Evolutionary conservation across 2,797 vertebrate genomes (phyloP).

Genomic region (Eremophila alpestris): DNA sequence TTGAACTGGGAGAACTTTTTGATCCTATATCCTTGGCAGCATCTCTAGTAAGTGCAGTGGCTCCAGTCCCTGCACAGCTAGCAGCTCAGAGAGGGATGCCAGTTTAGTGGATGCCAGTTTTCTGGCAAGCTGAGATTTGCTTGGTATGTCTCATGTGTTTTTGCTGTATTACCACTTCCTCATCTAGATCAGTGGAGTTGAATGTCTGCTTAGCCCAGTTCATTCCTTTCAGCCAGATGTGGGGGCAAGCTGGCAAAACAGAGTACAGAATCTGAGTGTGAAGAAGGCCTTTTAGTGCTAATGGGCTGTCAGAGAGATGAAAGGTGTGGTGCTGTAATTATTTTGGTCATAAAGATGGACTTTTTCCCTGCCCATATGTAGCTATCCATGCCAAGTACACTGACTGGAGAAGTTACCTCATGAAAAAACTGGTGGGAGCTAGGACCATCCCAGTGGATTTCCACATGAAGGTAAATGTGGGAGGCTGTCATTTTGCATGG

Average conservation of each 20-base stretch:
- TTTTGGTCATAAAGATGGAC: not conserved
- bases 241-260: not conserved
- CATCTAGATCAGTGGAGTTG: not conserved
- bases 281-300: not conserved
- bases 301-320: not conserved
- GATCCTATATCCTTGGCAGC: not conserved
- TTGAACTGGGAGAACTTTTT: not conserved
- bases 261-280: not conserved
- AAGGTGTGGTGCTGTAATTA: not conserved
- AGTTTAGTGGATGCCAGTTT: not conserved
- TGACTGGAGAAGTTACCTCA: constrained; percentile 93
- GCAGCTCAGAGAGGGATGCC: not conserved
- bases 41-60: not conserved
- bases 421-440: constrained; percentile 89
- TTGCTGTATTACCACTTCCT: not conserved
- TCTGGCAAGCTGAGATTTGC: not conserved
- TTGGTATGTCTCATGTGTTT: not conserved
- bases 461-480: constrained; percentile 85
- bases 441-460: constrained; percentile 94
- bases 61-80: not conserved
- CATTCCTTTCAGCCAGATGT: not conserved
- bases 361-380: not conserved
- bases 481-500: not conserved
- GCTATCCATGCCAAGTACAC: constrained; percentile 79
- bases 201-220: not conserved